Evolutionary conservation across 2,113 vertebrate genomes (phyloP).

Genomic region (Hemibagrus wyckioides): DNA sequence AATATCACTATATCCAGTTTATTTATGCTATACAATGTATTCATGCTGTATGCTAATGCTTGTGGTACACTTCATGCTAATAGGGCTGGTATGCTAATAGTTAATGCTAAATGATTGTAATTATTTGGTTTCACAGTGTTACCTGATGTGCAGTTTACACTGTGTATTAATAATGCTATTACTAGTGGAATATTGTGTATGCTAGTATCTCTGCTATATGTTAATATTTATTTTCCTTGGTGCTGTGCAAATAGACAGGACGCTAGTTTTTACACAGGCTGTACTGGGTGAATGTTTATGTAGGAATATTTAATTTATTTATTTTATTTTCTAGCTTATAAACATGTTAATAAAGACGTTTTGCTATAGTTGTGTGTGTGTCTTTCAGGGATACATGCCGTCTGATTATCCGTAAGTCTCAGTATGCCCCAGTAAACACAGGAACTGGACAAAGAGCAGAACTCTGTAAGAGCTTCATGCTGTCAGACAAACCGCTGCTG

Average conservation of each 20-base stretch:
- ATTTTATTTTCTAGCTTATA: neutral
- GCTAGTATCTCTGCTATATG: neutral
- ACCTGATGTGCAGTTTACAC: neutral
- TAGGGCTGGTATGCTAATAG: neutral
- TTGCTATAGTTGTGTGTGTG: neutral
- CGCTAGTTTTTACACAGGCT: neutral
- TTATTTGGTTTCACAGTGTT: neutral
- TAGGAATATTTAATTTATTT: neutral
- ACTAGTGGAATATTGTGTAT: neutral
- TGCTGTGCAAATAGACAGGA: neutral
- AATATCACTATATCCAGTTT: neutral
- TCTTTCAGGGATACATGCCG: conserved; percentile 80
- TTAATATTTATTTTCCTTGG: neutral
- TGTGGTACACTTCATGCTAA: neutral
- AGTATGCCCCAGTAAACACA: conserved; percentile 75
- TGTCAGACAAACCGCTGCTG: conserved; percentile 87
- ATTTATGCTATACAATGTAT: neutral
- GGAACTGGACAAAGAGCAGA: conserved; percentile 75
- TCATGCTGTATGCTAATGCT: neutral
- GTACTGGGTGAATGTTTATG: neutral
- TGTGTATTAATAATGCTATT: neutral
- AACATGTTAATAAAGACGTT: neutral
- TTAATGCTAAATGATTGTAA: neutral
- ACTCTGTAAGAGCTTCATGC: conserved; percentile 85
- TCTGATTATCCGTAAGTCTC: conserved; percentile 87